phyloP scores from a whole-genome alignment of 1,140 invertebrate species.

The Cephus cinctus region DNA sequence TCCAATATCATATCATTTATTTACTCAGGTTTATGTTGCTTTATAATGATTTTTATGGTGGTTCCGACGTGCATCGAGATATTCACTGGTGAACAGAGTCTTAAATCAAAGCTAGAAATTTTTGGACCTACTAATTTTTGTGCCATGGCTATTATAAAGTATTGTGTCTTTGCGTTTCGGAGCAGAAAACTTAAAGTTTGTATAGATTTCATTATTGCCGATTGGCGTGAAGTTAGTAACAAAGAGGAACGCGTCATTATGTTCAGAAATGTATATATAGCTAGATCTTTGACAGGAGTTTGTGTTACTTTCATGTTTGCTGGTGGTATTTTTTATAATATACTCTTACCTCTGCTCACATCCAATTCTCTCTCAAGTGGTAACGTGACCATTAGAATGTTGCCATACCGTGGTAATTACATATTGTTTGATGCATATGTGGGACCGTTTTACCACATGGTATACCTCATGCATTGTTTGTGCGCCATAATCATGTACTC shows the following conservation, averaged over 20 bases:
- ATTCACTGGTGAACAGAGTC: too few relatives aligned
- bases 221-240: constrained; percentile 19
- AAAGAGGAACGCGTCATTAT: constrained; percentile 16
- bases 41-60: constrained; percentile 18
- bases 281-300: constrained; percentile 19
- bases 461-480: too few relatives aligned
- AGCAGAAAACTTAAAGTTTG: constrained; percentile 13
- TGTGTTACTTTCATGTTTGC: constrained; percentile 38
- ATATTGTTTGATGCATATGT: not conserved
- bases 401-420: not conserved
- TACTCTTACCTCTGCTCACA: constrained; percentile 26
- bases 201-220: constrained; percentile 17
- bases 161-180: constrained; percentile 14
- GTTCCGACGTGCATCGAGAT: constrained; percentile 18
- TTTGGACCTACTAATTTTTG: constrained; percentile 30
- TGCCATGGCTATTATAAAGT: constrained; percentile 28
- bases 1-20: not conserved
- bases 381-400: not conserved
- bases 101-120: constrained; percentile 26
- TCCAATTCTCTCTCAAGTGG: not conserved
- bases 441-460: too few relatives aligned
- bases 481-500: too few relatives aligned
- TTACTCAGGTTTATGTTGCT: too few relatives aligned
- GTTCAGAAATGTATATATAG: constrained; percentile 18
- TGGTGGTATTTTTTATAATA: constrained; percentile 40